Percentiles rank a stretch among this genome's conserved stretches.
These are phyloP conservation scores for Zaprionus ghesquierei DNA, from an alignment of 1,140 invertebrate species.

Conservation along the genomic window DNA sequence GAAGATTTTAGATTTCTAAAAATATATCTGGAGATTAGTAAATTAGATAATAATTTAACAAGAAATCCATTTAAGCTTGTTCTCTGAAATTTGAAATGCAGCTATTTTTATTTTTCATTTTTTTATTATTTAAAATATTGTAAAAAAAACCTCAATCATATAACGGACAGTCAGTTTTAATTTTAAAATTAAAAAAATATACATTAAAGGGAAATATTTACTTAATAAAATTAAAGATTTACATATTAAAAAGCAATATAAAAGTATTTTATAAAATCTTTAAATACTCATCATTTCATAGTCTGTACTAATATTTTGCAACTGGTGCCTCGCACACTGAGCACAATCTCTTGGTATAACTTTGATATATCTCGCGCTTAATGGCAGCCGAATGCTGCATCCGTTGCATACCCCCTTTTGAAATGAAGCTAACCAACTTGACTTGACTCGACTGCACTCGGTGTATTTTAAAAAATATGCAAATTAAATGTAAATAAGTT, in stretches of 20 bases:
- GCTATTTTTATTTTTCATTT: too few species aligned
- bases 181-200: too few species aligned
- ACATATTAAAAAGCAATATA: neutral
- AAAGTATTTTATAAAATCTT: neutral
- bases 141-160: too few species aligned
- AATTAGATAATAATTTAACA: too few species aligned
- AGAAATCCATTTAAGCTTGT: too few species aligned
- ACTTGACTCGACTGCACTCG: neutral
- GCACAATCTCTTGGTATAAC: neutral
- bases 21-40: too few species aligned
- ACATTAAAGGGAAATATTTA: too few species aligned
- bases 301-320: slow-evolving; percentile 22
- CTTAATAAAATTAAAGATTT: too few species aligned
- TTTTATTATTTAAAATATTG: too few species aligned
- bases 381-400: slow-evolving; percentile 39
- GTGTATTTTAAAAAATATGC: slow-evolving; percentile 63
- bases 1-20: too few species aligned
- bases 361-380: slow-evolving; percentile 27
- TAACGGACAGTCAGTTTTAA: too few species aligned
- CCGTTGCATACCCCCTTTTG: neutral
- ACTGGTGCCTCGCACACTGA: slow-evolving; percentile 5
- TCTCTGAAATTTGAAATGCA: too few species aligned
- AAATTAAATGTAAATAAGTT: slow-evolving; percentile 81
- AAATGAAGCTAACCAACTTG: neutral
- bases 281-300: neutral